phyloP scores from a whole-genome alignment of 2,113 vertebrate species.

The Penelope pileata region DNA sequence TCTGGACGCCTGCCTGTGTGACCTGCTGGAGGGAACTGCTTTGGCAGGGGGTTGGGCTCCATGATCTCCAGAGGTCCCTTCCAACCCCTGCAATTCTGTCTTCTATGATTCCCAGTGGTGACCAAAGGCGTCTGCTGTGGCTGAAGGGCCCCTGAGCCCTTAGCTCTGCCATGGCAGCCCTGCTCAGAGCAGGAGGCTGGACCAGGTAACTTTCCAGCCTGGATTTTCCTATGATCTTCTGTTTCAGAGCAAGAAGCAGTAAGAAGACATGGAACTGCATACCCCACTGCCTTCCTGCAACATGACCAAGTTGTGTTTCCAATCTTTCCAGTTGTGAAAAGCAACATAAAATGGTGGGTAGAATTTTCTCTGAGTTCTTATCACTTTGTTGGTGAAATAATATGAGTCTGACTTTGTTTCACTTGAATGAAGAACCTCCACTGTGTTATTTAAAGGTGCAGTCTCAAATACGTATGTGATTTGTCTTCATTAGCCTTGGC shows the following conservation, averaged over 20 bases:
- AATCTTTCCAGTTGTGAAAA: neutral
- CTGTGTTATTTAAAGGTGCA: neutral
- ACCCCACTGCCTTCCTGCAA: neutral
- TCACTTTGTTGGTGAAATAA: neutral
- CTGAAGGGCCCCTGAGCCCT: neutral
- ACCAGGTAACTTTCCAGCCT: neutral
- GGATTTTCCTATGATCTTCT: neutral
- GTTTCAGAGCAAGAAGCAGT: neutral
- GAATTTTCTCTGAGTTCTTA: neutral
- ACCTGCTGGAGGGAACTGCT: too few species aligned
- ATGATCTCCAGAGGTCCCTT: too few species aligned
- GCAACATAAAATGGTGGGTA: fast-evolving
- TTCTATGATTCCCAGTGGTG: neutral
- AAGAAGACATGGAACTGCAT: neutral
- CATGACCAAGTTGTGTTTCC: neutral
- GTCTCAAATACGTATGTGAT: neutral
- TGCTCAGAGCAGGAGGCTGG: neutral
- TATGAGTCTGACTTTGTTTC: neutral
- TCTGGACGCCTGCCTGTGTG: too few species aligned
- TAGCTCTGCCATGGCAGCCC: neutral
- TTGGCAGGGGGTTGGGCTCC: too few species aligned
- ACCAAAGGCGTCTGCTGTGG: neutral
- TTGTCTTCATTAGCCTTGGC: neutral
- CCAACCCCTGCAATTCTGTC: too few species aligned
- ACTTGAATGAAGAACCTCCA: neutral